Base-by-base conservation (phyloP, 1,140 invertebrate genomes). In the Paralvinella palmiformis region DNA sequence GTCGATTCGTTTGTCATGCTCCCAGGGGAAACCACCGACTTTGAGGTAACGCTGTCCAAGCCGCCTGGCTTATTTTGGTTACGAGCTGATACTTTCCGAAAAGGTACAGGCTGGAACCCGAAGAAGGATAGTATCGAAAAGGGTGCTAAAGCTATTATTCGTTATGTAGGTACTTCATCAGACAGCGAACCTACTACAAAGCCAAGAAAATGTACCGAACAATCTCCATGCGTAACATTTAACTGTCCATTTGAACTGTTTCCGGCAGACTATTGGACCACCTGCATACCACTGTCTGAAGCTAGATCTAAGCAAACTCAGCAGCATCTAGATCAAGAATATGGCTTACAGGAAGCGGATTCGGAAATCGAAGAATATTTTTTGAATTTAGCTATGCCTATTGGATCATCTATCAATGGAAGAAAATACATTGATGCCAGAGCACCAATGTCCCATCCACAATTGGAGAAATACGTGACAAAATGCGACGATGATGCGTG, bases 21-120 rank as follows among this genome's bases (percentile, higher is more conserved):
- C 48, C 60, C 60, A 5, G 60, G 60, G 20, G 45, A 62, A 45
- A 57, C 44, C 6, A 7, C 53, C 5, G 60, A 62, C 50, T 62
- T 62, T 32, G 60, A 62, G 55, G 3, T 57, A 32, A 32, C 5
- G 13, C 10, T 33, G 3, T 22, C 29, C 27, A 31, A 0, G 55
- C 22, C 2, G 10, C 24, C 10, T 10, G 27, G 33, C 27, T 20
- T 22, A 13, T 57, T 32, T 32, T 57, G 55, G 55, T 20, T 57
- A 32, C 55, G 55, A 6, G 27, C 55, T 17, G 33, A 22, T 7
- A 57, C 55, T 22, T 24, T 60, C 32, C 33, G 41, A 24, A 20
- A 60, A 22, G 35, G 32, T 7, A 32, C 24, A n/a, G 58, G 58
- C 27, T 41, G 33, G 6, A 22, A 60, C 33, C 29, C 27, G 27